Conservation (phyloP, 2,888 invertebrate genomes). For the Drosophila bunnanda region DNA sequence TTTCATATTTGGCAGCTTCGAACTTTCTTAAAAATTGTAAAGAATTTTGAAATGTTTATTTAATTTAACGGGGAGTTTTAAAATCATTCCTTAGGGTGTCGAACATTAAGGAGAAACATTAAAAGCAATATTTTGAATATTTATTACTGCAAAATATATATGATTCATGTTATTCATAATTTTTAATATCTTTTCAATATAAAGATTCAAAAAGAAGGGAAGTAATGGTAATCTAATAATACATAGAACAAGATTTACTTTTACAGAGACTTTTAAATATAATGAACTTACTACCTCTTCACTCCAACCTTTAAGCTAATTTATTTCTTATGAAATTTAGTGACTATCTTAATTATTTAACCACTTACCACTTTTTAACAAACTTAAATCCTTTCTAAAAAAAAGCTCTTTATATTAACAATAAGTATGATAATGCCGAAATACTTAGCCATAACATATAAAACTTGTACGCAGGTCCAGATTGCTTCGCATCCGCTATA, state of each 20-base stretch:
- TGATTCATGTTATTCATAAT: background rate
- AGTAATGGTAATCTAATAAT: background rate
- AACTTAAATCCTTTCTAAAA: background rate
- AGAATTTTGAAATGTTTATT: background rate
- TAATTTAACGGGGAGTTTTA: background rate
- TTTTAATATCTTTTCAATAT: background rate
- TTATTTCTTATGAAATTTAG: background rate
- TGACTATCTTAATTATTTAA: background rate
- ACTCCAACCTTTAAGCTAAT: background rate
- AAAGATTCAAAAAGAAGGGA: background rate
- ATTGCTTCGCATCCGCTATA: conserved; percentile 26
- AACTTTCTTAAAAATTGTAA: background rate
- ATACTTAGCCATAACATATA: conserved; percentile 15
- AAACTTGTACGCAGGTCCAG: conserved; percentile 20
- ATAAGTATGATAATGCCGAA: conserved; percentile 35
- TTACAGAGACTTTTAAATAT: background rate
- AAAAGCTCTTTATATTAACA: conserved; percentile 9
- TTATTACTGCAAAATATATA: background rate
- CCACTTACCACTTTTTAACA: background rate
- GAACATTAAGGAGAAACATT: background rate
- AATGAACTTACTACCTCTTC: background rate
- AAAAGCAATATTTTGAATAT: background rate
- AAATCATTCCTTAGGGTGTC: background rate
- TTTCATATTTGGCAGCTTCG: no score
- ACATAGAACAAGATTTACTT: background rate